Evolutionary conservation across 1,140 invertebrate species (phyloP), one percentile per base, ranked within the genome.

Genomic region (Nomia melanderi): DNA sequence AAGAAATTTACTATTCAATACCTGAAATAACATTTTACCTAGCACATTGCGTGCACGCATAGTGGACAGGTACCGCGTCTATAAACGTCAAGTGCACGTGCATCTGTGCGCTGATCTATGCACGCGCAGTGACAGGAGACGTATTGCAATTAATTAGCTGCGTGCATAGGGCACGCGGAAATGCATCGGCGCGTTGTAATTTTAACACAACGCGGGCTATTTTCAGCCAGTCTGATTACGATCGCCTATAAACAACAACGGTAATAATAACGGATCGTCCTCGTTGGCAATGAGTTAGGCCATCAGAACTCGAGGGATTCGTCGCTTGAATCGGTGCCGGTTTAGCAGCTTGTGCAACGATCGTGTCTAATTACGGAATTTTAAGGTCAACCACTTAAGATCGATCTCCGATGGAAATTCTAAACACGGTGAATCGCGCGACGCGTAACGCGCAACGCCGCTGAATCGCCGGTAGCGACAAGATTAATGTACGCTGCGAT

Each of bases 161-260:
- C 53, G 53, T 29, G 50, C 11, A 41, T n/a, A 7, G 33, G 54
- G 33, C 33, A 56, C 47, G 31, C 47, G 50, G 64, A 54, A 67
- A 33, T 27, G 64, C 44, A 50, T 31, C 25, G 31, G 12, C 11
- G 29, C 7, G 23, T 39, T 39, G 53, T 31, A 56, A 69, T 56
- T 69, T 69, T 69, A 56, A 69, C 57, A 36, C 23, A 9, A 9
- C 53, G 25, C 23, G 25, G n/a, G 23, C 54, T 70, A 57, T 70
- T 70, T 59, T 31, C 66, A 59, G 66, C 31, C 2, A 0, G 7
- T 50, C 8, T 12, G 65, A 70, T 44, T 44, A 70, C 54, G 54
- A 70, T 70, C 54, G 25, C 3, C 54, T 59, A 44, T 70, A 70
- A 70, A 59, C 66, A 57, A 67, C 50, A 69, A 59, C 54, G 66